Evolutionary conservation across 2,888 invertebrate species (phyloP), one percentile per base, ranked within the genome.

Genomic region (Tuberolachnus salignus): DNA sequence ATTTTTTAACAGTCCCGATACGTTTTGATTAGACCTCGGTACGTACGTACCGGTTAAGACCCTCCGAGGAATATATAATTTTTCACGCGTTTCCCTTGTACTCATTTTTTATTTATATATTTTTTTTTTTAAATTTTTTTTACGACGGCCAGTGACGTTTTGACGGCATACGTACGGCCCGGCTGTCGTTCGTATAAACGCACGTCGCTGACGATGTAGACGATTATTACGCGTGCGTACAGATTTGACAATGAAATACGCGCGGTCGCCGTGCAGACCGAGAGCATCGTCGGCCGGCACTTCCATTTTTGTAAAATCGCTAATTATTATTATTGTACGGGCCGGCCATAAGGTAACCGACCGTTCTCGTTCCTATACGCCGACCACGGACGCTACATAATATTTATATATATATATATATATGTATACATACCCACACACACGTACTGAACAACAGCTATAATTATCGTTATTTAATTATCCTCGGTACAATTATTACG

Each of bases 331-430:
- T 34, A 34, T 61, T 26, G 16, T 61, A 42, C 49, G 14, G n/a
- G 26, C 49, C 19, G n/a, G 26, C 55, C 55, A 44, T 55, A 55
- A 21, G 44, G 70, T 55, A 55, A 21, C 34, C n/a, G n/a, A 34
- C 55, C 2, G 19, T 72, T 72, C 72, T 61, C 46, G 14, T 72
- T 72, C 14, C 49, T 61, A 72, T 49, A n/a, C n/a, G 72, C 59
- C 23, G 71, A n/a, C n/a, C 71, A 57, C 69, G 69, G 13, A 13
- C 66, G 19, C 10, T n/a, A n/a, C n/a, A n/a, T n/a, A n/a, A n/a
- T n/a, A n/a, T n/a, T n/a, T n/a, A n/a, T n/a, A n/a, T n/a, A n/a
- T n/a, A n/a, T n/a, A n/a, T n/a, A n/a, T n/a, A n/a, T n/a, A n/a
- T n/a, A 9, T 16, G 34, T 6, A 34, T 34, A 34, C 34, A 34